Base-by-base conservation (phyloP, 35 echinoderm and acorn worm species). In the Chiridota heheva region DNA sequence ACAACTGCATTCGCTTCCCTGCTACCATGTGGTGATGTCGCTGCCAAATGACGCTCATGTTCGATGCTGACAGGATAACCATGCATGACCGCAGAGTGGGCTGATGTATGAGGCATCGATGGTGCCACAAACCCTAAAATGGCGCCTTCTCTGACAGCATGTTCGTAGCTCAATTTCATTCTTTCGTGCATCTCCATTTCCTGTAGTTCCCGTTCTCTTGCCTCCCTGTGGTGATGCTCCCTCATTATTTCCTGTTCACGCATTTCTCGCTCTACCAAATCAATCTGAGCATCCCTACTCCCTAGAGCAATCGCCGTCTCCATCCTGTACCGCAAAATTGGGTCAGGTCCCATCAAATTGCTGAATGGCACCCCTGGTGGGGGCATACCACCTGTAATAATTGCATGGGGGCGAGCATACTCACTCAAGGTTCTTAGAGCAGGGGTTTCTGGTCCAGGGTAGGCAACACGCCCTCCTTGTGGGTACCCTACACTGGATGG, bases 391-490 rank as follows among this genome's bases (percentile, higher is more conserved):
- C 79, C 77, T 22, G 39, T 58, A 2, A 88, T 43, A 15, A 40
- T 59, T 8, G 91, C 71, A 51, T 97, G 88, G 20, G 94, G 94
- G 2, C 94, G 59, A 2, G 94, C 94, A 49, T 97, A 97, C 61
- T 97, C 94, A 53, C 88, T 91, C 24, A 97, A 67, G 2, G 94
- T 97, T 29, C 89, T 70, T n/a, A 97, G 51, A 6, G 94, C 93
- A 58, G 94, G 94, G 15, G 82, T 91, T 34, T 97, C 93, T 41
- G 87, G 88, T 25, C 84, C 89, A 36, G 88, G 94, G 43, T 87
- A 91, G 10, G 25, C 56, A 1, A 72, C 66, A 5, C 18, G 77
- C 33, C 67, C 58, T 36, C 40, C 60, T 36, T 72, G 78, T 45
- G 42, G 28, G 30, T 61, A 82, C 8, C 32, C 63, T 43, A 24